These are phyloP conservation scores for Philereme transversata DNA, from an alignment of 2,888 invertebrate genomes.

Conservation along the genomic window DNA sequence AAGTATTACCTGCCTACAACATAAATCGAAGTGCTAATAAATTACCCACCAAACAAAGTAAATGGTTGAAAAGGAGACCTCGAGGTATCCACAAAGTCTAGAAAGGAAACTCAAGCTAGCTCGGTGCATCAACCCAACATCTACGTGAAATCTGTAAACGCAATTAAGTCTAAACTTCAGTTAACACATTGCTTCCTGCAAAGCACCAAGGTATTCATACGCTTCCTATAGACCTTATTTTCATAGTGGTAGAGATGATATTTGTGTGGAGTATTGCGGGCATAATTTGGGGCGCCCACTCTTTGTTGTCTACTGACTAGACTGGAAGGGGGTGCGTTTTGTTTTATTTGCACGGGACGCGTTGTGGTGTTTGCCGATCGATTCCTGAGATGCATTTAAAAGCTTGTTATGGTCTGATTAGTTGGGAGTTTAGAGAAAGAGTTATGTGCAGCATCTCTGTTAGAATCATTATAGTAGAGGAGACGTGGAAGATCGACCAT, in stretches of 20 bases:
- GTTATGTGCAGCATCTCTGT: too few species aligned
- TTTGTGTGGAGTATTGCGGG: slow-evolving; percentile 28
- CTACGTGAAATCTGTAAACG: slow-evolving; percentile 73
- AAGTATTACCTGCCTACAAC: too few species aligned
- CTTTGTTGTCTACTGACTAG: slow-evolving; percentile 81
- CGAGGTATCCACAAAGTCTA: slow-evolving; percentile 1
- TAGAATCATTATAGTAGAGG: too few species aligned
- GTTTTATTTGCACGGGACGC: slow-evolving; percentile 72
- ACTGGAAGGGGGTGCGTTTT: slow-evolving; percentile 71
- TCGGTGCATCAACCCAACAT: slow-evolving; percentile 38
- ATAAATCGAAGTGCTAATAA: too few species aligned
- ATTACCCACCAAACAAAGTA: too few species aligned
- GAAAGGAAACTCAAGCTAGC: background rate
- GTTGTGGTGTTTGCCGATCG: slow-evolving; percentile 52
- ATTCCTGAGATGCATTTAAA: slow-evolving; percentile 39
- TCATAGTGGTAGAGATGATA: slow-evolving; percentile 34
- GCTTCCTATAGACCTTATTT: slow-evolving; percentile 33
- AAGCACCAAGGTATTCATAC: slow-evolving; percentile 34
- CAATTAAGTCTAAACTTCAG: slow-evolving; percentile 75
- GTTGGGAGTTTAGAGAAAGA: background rate
- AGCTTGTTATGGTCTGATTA: slow-evolving; percentile 20
- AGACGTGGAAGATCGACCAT: too few species aligned
- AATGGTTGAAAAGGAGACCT: too few species aligned
- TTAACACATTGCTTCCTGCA: slow-evolving; percentile 74
- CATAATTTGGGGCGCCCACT: slow-evolving; percentile 59